Percentiles rank a stretch among this genome's conserved stretches.
Conservation (phyloP, 1,140 invertebrate genomes). For the Antheraea mylitta region DNA sequence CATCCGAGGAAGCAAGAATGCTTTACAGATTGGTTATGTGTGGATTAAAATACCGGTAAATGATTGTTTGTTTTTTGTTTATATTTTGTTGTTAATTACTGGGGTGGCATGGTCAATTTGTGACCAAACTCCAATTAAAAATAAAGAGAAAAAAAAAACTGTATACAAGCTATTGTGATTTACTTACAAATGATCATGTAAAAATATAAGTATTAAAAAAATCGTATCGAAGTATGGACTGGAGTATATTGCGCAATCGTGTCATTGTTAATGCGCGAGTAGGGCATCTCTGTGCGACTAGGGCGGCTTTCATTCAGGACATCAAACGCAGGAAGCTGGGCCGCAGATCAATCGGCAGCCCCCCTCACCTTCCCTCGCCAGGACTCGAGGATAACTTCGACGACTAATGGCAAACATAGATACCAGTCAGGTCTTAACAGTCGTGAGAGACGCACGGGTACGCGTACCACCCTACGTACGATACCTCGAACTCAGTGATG, state of each 20-base stretch:
- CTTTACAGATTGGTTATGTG: too few species aligned
- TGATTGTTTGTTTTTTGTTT: too few species aligned
- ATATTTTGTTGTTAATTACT: too few species aligned
- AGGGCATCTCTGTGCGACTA: slow-evolving; percentile 30
- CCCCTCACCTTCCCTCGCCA: slow-evolving; percentile 33
- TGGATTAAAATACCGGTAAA: too few species aligned
- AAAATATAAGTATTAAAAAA: too few species aligned
- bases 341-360: slow-evolving; percentile 62
- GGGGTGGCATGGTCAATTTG: too few species aligned
- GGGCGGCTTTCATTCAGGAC: slow-evolving; percentile 61
- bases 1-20: too few species aligned
- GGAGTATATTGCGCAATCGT: neutral
- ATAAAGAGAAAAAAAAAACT: too few species aligned
- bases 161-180: too few species aligned
- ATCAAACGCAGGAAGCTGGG: slow-evolving; percentile 51
- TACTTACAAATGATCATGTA: too few species aligned
- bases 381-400: slow-evolving; percentile 50
- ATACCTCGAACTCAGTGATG: slow-evolving; percentile 47
- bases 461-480: slow-evolving; percentile 18
- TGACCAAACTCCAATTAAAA: too few species aligned
- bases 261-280: neutral
- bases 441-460: slow-evolving; percentile 33
- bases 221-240: neutral
- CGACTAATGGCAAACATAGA: slow-evolving; percentile 9
- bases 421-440: slow-evolving; percentile 47